Evolutionary conservation across 1,140 invertebrate genomes (phyloP), one percentile per base, ranked within the genome.

Genomic region (Calliphora vicina): DNA sequence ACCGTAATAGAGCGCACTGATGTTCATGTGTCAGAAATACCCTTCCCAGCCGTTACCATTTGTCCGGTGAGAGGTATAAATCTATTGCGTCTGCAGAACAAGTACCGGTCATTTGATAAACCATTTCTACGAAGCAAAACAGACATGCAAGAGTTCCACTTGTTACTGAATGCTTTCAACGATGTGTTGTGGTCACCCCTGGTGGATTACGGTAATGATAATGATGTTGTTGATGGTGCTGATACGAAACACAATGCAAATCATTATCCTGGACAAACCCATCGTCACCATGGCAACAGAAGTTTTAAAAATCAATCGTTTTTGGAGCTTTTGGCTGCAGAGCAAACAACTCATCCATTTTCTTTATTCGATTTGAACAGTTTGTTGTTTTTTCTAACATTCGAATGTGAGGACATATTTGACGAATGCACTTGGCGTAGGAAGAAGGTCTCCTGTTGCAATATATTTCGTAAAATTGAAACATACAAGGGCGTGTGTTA

Each of bases 1-100:
- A 89, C 88, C 15, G 85, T 87, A 23, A 88, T 89, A 15, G 88
- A 89, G 23, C 84, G 88, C 13, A 89, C 88, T 9, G 88, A 89
- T 72, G 82, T 89, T 26, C 87, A 88, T 74, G 84, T 88, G 2
- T 89, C 88, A 13, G 86, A 88, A 84, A 89, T 89, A 29, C 17
- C 76, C 0, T 89, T 89, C 57, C 88, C 88, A 5, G 88, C 86
- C 17, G 83, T 89, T 1, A 88, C 86, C 13, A 88, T 89, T 73
- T 88, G 88, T 9, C 88, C 88, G 0, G 67, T 86, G 2, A 83
- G 81, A 8, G 26, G 85, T 15, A 74, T 57, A 1, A 74, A 80
- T 13, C 45, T 43, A n/a, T 20, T 73, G 1, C 20, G 72, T 2
- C 2, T 82, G 35, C 35, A 26, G 27, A 72, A 35, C 35, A 4